Conservation (phyloP, 2,797 vertebrate genomes). For the Oceanodroma leucorhoa region DNA sequence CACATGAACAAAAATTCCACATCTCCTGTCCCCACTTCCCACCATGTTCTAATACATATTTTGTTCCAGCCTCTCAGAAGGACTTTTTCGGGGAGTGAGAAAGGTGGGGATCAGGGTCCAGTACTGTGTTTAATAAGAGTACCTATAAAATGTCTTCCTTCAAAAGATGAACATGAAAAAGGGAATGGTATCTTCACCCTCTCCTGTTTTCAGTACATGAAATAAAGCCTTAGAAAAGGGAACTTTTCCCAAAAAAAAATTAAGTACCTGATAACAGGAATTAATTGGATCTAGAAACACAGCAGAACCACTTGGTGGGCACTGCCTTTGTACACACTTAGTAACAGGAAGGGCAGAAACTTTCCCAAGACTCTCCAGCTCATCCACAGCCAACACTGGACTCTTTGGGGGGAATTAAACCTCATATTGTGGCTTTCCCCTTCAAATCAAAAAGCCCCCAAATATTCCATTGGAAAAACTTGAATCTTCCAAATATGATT, state of each 20-base stretch:
- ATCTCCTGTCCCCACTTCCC: neutral
- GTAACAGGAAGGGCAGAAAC: conserved; percentile 27
- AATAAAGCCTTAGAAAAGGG: neutral
- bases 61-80: neutral
- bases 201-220: neutral
- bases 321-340: neutral
- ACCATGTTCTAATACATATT: neutral
- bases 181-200: neutral
- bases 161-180: neutral
- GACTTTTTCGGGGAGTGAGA: neutral
- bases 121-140: neutral
- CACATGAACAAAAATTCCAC: neutral
- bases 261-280: neutral
- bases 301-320: neutral
- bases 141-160: neutral
- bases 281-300: neutral
- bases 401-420: conserved; percentile 37
- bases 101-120: neutral
- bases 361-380: conserved; percentile 27
- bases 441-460: conserved; percentile 40
- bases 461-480: conserved; percentile 50
- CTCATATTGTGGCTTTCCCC: conserved; percentile 30
- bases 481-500: neutral
- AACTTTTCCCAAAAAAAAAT: neutral
- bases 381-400: conserved; percentile 9